These are phyloP conservation scores for Otus scops DNA, from an alignment of 2,797 vertebrate species.

Conservation along the genomic window DNA sequence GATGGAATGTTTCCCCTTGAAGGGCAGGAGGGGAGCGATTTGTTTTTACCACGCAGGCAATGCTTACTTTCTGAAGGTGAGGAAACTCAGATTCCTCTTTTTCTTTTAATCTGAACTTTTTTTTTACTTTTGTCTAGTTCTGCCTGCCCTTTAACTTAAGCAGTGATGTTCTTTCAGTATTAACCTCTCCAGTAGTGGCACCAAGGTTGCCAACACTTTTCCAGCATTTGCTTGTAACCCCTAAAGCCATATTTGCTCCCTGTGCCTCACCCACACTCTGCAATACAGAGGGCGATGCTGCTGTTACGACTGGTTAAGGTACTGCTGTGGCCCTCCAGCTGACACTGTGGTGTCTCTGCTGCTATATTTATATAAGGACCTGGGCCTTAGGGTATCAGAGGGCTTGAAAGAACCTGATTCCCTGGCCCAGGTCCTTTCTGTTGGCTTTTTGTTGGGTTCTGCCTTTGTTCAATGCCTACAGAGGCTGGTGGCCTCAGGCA, in stretches of 20 bases:
- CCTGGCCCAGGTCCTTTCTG: not conserved
- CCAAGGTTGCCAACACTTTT: not conserved
- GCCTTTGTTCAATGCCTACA: not conserved
- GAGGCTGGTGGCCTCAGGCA: not conserved
- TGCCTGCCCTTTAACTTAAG: not conserved
- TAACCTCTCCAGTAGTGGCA: not conserved
- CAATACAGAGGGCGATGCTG: constrained; percentile 34
- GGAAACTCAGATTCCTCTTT: not conserved
- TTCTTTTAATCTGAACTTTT: not conserved
- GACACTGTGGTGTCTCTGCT: constrained; percentile 32
- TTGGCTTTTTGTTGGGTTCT: not conserved
- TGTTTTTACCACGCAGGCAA: not conserved
- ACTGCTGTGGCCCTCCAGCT: not conserved
- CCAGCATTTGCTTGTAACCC: not conserved
- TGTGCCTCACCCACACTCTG: not conserved
- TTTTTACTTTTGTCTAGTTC: not conserved
- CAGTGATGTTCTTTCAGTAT: not conserved
- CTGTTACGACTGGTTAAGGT: not conserved
- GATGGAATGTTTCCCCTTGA: not conserved
- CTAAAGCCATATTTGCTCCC: constrained; percentile 64
- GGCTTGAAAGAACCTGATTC: not conserved
- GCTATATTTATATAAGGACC: constrained; percentile 38
- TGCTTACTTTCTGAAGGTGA: not conserved
- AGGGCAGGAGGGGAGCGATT: not conserved
- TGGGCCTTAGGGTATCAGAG: not conserved